Percentiles rank a stretch among this genome's conserved stretches.
phyloP scores from a whole-genome alignment of 1,140 invertebrate species.

The Neelides sp. region DNA sequence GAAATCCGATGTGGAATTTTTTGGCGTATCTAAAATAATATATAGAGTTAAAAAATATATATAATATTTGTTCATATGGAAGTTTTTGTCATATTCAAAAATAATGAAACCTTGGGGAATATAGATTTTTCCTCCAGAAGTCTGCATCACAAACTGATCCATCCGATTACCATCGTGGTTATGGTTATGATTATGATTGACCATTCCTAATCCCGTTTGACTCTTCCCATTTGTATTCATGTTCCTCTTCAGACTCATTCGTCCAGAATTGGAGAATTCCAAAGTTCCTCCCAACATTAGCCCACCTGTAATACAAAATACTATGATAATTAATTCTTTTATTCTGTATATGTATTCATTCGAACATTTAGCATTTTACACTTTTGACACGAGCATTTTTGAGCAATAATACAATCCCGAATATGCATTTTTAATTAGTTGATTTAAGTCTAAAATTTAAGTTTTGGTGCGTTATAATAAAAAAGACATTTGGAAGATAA shows the following conservation, averaged over 20 bases:
- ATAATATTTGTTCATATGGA: neutral
- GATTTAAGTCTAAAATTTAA: too few relatives aligned
- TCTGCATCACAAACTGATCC: constrained; percentile 77
- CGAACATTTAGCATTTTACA: too few relatives aligned
- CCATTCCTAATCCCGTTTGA: constrained; percentile 39
- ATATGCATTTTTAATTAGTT: too few relatives aligned
- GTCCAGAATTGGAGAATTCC: constrained; percentile 68
- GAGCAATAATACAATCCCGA: too few relatives aligned
- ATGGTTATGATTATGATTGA: constrained; percentile 41
- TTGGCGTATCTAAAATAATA: constrained; percentile 61
- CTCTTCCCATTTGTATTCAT: constrained; percentile 54
- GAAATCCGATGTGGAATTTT: constrained; percentile 74
- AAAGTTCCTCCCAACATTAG: constrained; percentile 67
- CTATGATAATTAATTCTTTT: too few relatives aligned
- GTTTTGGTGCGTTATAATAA: too few relatives aligned
- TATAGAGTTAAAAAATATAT: neutral
- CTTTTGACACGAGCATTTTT: too few relatives aligned
- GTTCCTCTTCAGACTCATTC: constrained; percentile 64
- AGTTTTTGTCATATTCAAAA: neutral
- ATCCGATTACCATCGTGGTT: constrained; percentile 65
- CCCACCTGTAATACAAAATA: constrained; percentile 55
- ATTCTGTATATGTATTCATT: too few relatives aligned
- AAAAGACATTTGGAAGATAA: too few relatives aligned
- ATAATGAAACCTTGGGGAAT: constrained; percentile 62
- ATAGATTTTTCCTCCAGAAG: constrained; percentile 79